A percentile compares a stretch with the other conserved stretches of the same genome.
Conservation (phyloP, 1,140 invertebrate genomes). For the Calosoma granatense region DNA sequence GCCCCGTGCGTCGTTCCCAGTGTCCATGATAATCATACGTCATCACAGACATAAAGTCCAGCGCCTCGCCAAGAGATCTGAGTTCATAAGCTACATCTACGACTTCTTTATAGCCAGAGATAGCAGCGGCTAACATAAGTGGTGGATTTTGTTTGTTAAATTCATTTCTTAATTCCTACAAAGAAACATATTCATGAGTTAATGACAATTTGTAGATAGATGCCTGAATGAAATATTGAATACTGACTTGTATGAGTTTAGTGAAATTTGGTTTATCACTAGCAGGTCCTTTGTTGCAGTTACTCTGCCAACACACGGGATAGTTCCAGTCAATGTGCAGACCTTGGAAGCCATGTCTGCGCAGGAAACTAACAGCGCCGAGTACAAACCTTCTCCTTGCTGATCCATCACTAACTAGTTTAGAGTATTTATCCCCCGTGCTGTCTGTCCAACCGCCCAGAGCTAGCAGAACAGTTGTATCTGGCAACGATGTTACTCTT, state of each 20-base stretch:
- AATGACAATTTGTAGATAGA: background rate
- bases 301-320: constrained; percentile 83
- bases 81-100: constrained; percentile 77
- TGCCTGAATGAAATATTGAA: constrained; percentile 3
- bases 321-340: constrained; percentile 87
- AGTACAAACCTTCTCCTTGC: constrained; percentile 58
- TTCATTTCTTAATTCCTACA: constrained; percentile 63
- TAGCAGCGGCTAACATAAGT: constrained; percentile 66
- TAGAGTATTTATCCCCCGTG: constrained; percentile 71
- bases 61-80: constrained; percentile 48
- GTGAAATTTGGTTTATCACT: constrained; percentile 69
- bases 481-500: constrained; percentile 49
- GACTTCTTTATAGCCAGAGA: constrained; percentile 84
- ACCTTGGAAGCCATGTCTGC: constrained; percentile 65
- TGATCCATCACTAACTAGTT: constrained; percentile 52
- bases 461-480: constrained; percentile 61
- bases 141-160: constrained; percentile 57
- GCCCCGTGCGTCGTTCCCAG: constrained; percentile 72
- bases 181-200: constrained; percentile 15
- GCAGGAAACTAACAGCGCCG: constrained; percentile 55
- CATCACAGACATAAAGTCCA: constrained; percentile 81
- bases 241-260: constrained; percentile 54
- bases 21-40: constrained; percentile 81
- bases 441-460: constrained; percentile 89
- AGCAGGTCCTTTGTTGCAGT: constrained; percentile 68